These are phyloP conservation scores for Drosophila parthenogenetica DNA, from an alignment of 2,888 invertebrate genomes.

Conservation along the genomic window DNA sequence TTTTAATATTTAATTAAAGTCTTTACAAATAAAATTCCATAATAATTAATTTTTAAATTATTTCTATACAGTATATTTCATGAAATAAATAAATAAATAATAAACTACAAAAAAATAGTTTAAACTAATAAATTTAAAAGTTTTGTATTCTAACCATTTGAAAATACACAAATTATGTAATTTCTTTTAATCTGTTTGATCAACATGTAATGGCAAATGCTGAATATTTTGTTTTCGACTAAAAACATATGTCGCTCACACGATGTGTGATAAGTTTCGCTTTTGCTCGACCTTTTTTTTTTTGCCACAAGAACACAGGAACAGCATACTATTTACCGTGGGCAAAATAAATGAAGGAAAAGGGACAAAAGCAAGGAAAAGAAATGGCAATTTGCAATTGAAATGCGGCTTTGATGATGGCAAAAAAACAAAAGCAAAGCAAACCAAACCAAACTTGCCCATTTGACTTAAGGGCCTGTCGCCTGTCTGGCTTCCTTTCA, in stretches of 20 bases:
- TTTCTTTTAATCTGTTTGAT: neutral
- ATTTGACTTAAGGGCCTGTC: conserved; percentile 50
- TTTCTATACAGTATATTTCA: no score
- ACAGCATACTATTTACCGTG: neutral
- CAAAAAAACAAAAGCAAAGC: conserved; percentile 35
- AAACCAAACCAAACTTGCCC: conserved; percentile 30
- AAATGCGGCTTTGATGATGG: conserved; percentile 65
- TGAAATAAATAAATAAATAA: no score
- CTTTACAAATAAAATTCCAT: no score
- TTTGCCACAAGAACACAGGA: neutral
- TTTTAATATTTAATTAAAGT: no score
- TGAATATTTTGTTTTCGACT: neutral
- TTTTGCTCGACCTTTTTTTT: neutral
- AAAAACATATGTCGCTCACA: conserved; percentile 21
- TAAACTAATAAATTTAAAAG: no score
- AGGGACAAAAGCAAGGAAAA: neutral
- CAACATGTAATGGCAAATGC: neutral
- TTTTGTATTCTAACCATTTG: no score
- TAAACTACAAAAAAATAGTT: no score
- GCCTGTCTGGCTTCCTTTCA: conserved; percentile 63
- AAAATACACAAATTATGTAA: no score
- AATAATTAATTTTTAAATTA: no score
- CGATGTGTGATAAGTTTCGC: conserved; percentile 4
- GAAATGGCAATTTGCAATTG: conserved; percentile 67
- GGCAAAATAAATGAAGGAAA: neutral